Evolutionary conservation across 2,113 vertebrate genomes (phyloP).

Genomic region (Boleophthalmus pectinirostris): DNA sequence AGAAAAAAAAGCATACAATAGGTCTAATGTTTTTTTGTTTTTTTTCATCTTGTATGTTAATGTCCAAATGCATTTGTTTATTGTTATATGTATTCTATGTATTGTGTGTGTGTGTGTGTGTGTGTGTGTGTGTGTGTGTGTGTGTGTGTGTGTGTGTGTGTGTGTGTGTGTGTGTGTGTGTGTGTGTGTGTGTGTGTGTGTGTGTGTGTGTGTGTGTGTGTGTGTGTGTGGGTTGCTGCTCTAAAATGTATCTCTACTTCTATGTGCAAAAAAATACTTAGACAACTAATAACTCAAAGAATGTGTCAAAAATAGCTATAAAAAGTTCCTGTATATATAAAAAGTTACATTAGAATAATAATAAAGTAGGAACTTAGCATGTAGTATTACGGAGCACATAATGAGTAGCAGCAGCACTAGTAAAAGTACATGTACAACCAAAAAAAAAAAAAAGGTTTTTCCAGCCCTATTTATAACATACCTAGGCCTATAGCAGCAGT

Average conservation of each 20-base stretch:
- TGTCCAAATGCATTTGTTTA: constrained; percentile 2
- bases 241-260: neutral
- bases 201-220: constrained; percentile 1
- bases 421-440: too few relatives aligned
- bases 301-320: too few relatives aligned
- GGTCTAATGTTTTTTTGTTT: constrained; percentile 15
- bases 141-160: constrained; percentile 1
- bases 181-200: constrained; percentile 7
- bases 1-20: neutral
- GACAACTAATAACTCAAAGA: neutral
- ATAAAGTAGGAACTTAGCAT: too few relatives aligned
- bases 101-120: constrained; percentile 7
- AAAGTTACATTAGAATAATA: too few relatives aligned
- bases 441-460: too few relatives aligned
- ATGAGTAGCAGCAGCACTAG: too few relatives aligned
- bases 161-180: neutral
- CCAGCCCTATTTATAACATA: too few relatives aligned
- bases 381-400: too few relatives aligned
- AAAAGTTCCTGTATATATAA: too few relatives aligned
- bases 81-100: neutral
- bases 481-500: too few relatives aligned
- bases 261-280: neutral
- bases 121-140: neutral
- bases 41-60: constrained; percentile 11
- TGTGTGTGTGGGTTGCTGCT: constrained; percentile 6